Base-by-base conservation (phyloP, 2,113 vertebrate species). In the Sinocyclocheilus grahami region DNA sequence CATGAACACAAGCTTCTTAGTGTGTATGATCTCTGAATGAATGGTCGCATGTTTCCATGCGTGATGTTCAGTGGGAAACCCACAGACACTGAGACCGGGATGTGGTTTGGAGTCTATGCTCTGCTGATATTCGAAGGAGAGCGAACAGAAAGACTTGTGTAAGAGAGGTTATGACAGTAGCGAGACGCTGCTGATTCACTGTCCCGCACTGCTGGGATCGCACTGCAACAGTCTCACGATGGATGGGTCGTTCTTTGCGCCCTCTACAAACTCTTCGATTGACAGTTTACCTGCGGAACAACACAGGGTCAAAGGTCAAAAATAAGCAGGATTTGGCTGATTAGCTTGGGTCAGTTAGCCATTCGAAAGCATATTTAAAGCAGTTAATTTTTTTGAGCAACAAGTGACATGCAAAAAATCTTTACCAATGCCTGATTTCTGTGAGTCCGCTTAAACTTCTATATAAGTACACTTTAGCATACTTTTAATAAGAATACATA, bases 141-240 rank as follows among this genome's bases (percentile, higher is more conserved):
- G 30, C 7, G 16, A 53, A 72, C 82, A 37, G 16, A 48, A 48
- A 22, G 60, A 77, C 30, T 85, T 75, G 84, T 48, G 91, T 78
- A 65, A 87, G 86, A 89, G 22, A 83, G 87, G 83, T 33, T 37
- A 9, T 2, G 46, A 9, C 39, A 39, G 39, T 5, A 37, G 37
- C 33, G 33, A 46, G 39, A 42, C 39, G 6, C 24, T 84, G 86
- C 90, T 63, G 88, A 62, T 74, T 89, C 94, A 96, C 92, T 95
- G 95, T 22, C 94, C 94, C 3, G 93, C 97, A 1, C 97, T 97
- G 95, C 98, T 99, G 81, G 98, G 98, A 65, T 99, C 98, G 12
- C 98, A 99, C 95, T 99, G 98, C 85, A 99, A 96, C 93, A 99
- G 96, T 37, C 98, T 96, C 67, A 99, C 98, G 3, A 99, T 99